Evolutionary conservation across 2,888 invertebrate genomes (phyloP), one percentile per base, ranked within the genome.

Genomic region (Agapostemon virescens): DNA sequence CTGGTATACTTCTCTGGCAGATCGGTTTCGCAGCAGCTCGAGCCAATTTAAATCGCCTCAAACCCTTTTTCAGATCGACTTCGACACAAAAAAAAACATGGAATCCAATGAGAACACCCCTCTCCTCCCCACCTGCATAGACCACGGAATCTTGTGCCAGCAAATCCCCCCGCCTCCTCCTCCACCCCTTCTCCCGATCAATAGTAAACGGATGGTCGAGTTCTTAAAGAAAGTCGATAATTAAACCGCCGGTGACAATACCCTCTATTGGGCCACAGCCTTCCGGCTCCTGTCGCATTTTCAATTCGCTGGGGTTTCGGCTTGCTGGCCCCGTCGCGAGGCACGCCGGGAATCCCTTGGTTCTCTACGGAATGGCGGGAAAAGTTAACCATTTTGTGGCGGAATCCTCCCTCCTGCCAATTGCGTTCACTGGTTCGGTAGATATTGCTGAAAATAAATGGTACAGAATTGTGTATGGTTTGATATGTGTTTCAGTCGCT

Each of bases 141-240:
- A 58, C 7, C 30, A 33, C n/a, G 45, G 40, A 49, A 40, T 68
- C 45, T 68, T 68, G 68, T 49, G 49, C 68, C 45, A 49, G 68
- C 68, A 33, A 68, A 68, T 36, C 38, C 30, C n/a, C 58, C 15
- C 23, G 6, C 40, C 9, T 9, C 5, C 5, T 26, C 30, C n/a
- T 40, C 15, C 23, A 4, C 40, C 9, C 40, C 5, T 33, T 26
- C 33, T 20, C 55, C 42, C 45, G 63, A 72, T 64, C 63, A 63
- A 45, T 72, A 33, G 30, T 68, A 68, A 74, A 67, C 74, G 74
- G 55, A 68, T 68, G 74, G 67, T 63, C 58, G 68, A n/a, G 49
- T 68, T 67, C 49, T 74, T 68, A 68, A 68, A 68, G 74, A 74
- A 68, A 74, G 55, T 68, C 74, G 68, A 74, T 74, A 74, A 74